Base-by-base conservation (phyloP, 2,888 invertebrate species). In the Lasioglossum leucozonium region DNA sequence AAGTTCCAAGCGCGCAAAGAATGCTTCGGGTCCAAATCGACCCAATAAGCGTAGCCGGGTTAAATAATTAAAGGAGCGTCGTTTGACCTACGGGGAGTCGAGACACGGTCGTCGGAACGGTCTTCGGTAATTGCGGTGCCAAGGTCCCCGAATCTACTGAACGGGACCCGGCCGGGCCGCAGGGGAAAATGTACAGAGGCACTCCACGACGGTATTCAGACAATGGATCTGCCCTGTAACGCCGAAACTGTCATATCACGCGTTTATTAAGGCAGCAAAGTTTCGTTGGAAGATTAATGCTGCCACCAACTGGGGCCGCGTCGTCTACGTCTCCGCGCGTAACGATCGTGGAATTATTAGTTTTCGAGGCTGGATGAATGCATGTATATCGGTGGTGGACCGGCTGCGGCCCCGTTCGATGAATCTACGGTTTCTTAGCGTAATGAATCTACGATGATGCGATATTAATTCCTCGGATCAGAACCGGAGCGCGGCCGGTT, bases 251-350 rank as follows among this genome's bases (percentile, higher is more conserved):
- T 87, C 91, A 76, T 72, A 87, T 91, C 91, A 91, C 78, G 86
- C 87, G 78, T 84, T 89, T 86, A 91, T 91, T 87, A 89, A 85
- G 74, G 87, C 67, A 82, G 73, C 82, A 26, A 85, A 87, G 51
- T 87, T 83, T 81, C 34, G 26, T 26, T 26, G 77, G 79, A 85
- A 91, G 91, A 91, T 91, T 86, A 91, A 91, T 91, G 84, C 86
- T 84, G 74, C 83, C 77, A 72, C 81, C 87, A 72, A 74, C 79
- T 51, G 79, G 34, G 85, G 37, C 65, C n/a, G 30, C 69, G n/a
- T n/a, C 42, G n/a, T 58, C 58, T 75, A 79, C 51, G 42, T 72
- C 58, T 72, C 58, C 42, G 30, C 16, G 67, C 69, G 71, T 74
- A 87, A 87, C 84, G 78, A 87, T 81, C 81, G 81, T 69, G 77